These are phyloP conservation scores for Antennarius maculatus DNA, from an alignment of 2,797 vertebrate genomes.

Conservation along the genomic window DNA sequence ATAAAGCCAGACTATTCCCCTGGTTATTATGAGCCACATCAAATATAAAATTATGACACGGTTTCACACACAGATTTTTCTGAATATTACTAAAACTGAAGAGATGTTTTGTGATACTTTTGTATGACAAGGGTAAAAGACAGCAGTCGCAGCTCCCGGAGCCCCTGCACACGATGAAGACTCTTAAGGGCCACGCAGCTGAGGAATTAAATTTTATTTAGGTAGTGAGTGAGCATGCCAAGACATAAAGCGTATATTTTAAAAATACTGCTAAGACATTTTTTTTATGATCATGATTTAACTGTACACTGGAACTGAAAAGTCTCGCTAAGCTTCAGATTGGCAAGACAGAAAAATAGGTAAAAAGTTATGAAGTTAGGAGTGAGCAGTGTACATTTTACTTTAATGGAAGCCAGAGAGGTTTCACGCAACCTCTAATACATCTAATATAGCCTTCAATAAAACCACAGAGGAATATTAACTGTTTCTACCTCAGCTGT, in stretches of 20 bases:
- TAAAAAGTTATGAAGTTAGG: neutral
- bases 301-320: neutral
- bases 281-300: constrained; percentile 7
- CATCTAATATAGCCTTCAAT: constrained; percentile 8
- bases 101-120: constrained; percentile 1
- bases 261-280: constrained; percentile 5
- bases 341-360: neutral
- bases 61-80: constrained; percentile 8
- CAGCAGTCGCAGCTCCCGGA: constrained; percentile 28
- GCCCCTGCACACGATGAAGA: neutral
- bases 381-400: neutral
- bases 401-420: constrained; percentile 11
- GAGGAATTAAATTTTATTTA: constrained; percentile 28
- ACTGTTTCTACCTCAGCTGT: constrained; percentile 5
- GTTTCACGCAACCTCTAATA: neutral
- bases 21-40: constrained; percentile 3
- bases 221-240: neutral
- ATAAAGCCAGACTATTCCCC: neutral
- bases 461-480: constrained; percentile 14
- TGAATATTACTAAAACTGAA: neutral
- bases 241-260: constrained; percentile 18
- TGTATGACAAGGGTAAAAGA: neutral
- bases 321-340: neutral
- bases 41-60: neutral
- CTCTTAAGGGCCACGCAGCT: constrained; percentile 3